Evolutionary conservation across 2,113 vertebrate species (phyloP).

Genomic region (human): DNA sequence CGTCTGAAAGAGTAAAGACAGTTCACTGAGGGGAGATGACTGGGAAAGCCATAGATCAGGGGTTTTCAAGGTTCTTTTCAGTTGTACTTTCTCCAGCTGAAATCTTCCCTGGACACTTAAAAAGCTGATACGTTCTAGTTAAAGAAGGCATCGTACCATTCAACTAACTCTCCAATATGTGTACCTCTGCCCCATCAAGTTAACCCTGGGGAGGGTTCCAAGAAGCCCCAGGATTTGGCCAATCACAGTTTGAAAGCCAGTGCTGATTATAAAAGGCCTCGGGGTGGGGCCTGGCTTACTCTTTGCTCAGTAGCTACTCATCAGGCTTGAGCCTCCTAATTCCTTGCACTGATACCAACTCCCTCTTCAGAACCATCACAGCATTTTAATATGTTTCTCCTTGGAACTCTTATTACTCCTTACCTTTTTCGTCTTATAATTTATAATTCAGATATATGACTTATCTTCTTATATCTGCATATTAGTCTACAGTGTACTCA

Average conservation of each 20-base stretch:
- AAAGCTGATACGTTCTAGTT: background rate
- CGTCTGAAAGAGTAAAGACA: background rate
- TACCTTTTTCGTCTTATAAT: background rate
- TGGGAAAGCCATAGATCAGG: background rate
- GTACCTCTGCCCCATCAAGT: background rate
- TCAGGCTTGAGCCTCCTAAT: background rate
- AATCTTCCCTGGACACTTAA: background rate
- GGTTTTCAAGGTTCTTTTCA: background rate
- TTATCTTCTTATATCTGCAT: background rate
- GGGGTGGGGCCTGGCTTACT: background rate
- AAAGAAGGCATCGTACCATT: background rate
- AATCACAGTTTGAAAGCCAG: background rate
- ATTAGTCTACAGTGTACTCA: background rate
- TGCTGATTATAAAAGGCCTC: background rate
- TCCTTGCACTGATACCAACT: background rate
- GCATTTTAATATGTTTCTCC: background rate
- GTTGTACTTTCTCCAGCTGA: background rate
- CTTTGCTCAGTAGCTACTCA: background rate
- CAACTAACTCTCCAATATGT: background rate
- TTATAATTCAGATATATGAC: background rate
- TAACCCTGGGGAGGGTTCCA: background rate
- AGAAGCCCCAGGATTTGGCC: background rate
- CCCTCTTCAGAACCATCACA: background rate
- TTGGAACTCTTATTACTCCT: background rate
- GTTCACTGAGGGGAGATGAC: background rate